Conservation (phyloP, 92 coral and sea anemone species). For the Meandrina meandrites region DNA sequence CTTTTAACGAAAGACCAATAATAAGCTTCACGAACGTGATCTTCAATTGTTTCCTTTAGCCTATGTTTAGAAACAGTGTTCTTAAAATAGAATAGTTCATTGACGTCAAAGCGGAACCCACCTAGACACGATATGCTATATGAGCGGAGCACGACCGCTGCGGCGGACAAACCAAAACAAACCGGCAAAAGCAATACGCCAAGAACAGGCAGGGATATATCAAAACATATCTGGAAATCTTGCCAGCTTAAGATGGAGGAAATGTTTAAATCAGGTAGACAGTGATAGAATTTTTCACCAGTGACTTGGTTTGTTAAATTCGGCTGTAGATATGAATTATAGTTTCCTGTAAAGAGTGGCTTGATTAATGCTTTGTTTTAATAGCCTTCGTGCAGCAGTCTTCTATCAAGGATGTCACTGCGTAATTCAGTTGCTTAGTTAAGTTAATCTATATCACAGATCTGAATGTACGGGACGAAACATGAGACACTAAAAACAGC, state of each 20-base stretch:
- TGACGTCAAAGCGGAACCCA: conserved; percentile 40
- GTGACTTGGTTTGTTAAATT: background rate
- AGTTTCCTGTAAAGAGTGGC: background rate
- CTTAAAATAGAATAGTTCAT: conserved; percentile 29
- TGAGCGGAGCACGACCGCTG: background rate
- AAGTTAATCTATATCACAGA: background rate
- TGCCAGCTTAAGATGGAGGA: conserved; percentile 41
- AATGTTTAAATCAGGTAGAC: conserved; percentile 47
- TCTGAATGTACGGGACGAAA: background rate
- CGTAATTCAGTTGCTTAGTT: background rate
- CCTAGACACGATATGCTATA: conserved; percentile 35
- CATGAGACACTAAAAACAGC: background rate
- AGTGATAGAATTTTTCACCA: background rate
- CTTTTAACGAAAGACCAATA: background rate
- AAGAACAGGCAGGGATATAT: background rate
- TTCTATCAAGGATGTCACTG: background rate
- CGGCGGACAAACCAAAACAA: conserved; percentile 35
- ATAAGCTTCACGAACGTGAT: conserved; percentile 12
- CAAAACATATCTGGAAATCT: background rate
- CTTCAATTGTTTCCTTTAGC: background rate
- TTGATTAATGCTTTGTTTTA: background rate
- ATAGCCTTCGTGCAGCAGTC: too few species aligned
- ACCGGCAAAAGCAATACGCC: background rate
- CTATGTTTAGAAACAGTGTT: conserved; percentile 35
- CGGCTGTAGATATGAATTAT: too few species aligned